Evolutionary conservation across 2,888 invertebrate species (phyloP).

Genomic region (Rhogogaster chlorosoma): DNA sequence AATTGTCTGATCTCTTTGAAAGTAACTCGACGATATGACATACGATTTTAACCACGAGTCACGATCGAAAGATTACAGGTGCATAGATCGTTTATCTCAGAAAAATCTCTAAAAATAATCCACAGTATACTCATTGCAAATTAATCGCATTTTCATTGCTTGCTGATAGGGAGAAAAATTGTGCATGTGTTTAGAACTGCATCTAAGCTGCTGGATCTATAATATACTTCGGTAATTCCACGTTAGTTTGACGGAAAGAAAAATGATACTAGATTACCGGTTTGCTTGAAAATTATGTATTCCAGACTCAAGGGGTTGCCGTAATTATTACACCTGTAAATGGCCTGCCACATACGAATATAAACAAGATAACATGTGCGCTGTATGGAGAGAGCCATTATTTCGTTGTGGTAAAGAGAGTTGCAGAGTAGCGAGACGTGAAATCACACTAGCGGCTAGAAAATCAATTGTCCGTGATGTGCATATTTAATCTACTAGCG

Average conservation of each 20-base stretch:
- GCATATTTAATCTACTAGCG: slow-evolving; percentile 32
- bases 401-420: slow-evolving; percentile 15
- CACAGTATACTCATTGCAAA: not conserved
- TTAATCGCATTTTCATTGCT: not conserved
- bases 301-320: not conserved
- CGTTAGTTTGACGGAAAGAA: not conserved
- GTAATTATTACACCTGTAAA: slow-evolving; percentile 33
- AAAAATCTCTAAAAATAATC: not conserved
- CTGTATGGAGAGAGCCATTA: not conserved
- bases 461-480: slow-evolving; percentile 48
- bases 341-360: not conserved
- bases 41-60: slow-evolving; percentile 6
- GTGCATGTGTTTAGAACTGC: not conserved
- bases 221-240: not conserved
- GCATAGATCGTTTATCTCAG: not conserved
- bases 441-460: slow-evolving; percentile 35
- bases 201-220: not conserved
- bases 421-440: not conserved
- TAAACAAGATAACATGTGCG: slow-evolving; percentile 6
- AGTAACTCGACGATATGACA: not conserved
- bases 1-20: not conserved
- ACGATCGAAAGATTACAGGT: not conserved
- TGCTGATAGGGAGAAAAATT: not conserved
- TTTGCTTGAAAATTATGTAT: slow-evolving; percentile 9
- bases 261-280: not conserved